Evolutionary conservation across 2,797 vertebrate genomes (phyloP).

Genomic region (Coregonus suidteri): DNA sequence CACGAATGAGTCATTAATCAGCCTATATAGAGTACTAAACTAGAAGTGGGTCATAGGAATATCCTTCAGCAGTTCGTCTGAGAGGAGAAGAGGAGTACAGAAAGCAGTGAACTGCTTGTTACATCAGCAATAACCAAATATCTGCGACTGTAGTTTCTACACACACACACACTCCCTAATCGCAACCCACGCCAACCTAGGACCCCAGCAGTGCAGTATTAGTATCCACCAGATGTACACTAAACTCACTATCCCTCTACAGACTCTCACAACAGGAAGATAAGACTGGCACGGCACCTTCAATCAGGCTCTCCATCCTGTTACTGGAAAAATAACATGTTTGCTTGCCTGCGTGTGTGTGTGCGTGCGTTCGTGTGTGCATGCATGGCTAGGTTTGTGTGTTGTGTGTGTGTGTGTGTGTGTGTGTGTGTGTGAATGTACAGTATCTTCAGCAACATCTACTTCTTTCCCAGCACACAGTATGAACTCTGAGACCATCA

Average conservation of each 20-base stretch:
- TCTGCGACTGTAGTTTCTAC: neutral
- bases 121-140: neutral
- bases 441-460: neutral
- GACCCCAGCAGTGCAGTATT: neutral
- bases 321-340: neutral
- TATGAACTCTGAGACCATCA: neutral
- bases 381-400: neutral
- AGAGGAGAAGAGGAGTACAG: no score
- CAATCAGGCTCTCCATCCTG: no score
- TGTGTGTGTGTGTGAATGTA: conserved; percentile 5
- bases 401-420: conserved; percentile 14
- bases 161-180: neutral
- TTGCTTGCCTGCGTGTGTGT: neutral
- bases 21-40: neutral
- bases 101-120: no score
- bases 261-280: neutral
- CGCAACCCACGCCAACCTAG: no score
- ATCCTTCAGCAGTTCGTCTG: no score
- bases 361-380: neutral
- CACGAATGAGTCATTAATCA: neutral
- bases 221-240: neutral
- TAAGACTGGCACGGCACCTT: neutral
- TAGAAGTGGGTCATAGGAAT: no score
- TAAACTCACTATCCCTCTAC: neutral
- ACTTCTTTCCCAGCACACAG: neutral